Conservation (phyloP, 2,113 vertebrate genomes). For the Emydocephalus ijimae region DNA sequence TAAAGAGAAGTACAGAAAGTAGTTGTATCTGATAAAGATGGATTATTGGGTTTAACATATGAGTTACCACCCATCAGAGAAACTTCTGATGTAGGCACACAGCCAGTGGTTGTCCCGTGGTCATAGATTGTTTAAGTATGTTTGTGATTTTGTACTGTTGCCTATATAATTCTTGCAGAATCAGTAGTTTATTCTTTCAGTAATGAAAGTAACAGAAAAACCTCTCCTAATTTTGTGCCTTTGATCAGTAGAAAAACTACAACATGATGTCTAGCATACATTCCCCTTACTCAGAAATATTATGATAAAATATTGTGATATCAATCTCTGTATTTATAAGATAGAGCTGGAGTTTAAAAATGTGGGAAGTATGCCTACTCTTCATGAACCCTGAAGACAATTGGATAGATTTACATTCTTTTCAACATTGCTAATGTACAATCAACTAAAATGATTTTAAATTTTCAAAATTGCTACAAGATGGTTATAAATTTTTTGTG, state of each 20-base stretch:
- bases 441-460: slow-evolving; percentile 63
- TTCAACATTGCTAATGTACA: slow-evolving; percentile 58
- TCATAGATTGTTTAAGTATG: neutral
- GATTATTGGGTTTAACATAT: neutral
- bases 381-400: slow-evolving; percentile 56
- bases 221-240: neutral
- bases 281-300: slow-evolving; percentile 34
- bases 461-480: slow-evolving; percentile 69
- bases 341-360: slow-evolving; percentile 32
- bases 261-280: slow-evolving; percentile 27
- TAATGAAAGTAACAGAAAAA: neutral
- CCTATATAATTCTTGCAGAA: neutral
- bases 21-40: neutral
- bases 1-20: neutral
- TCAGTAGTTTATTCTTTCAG: neutral
- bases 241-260: neutral
- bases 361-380: slow-evolving; percentile 4
- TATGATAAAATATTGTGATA: slow-evolving; percentile 49
- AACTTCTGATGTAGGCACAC: neutral
- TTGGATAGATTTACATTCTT: slow-evolving; percentile 60
- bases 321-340: slow-evolving; percentile 38
- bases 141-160: neutral
- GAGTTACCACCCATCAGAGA: neutral
- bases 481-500: slow-evolving; percentile 72
- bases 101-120: neutral